Conservation (phyloP, 2,797 vertebrate genomes). For the Morus bassanus region DNA sequence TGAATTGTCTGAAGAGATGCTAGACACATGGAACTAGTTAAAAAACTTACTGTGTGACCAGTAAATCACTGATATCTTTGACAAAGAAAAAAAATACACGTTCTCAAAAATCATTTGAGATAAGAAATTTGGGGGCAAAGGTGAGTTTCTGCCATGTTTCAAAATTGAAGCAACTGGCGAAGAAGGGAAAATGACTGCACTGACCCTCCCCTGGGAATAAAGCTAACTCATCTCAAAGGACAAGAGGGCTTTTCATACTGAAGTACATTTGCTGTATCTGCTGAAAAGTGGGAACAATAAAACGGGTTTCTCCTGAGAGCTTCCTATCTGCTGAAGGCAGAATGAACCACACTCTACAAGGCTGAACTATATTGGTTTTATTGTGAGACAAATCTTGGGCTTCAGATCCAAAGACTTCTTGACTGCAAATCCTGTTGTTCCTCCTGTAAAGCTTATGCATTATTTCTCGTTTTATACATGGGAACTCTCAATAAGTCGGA, state of each 20-base stretch:
- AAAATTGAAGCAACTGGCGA: conserved; percentile 38
- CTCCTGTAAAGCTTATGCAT: background rate
- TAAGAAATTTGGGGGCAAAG: conserved; percentile 12
- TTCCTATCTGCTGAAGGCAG: background rate
- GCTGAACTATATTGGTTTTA: background rate
- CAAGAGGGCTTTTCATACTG: conserved; percentile 9
- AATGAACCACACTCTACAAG: background rate
- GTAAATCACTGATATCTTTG: conserved; percentile 31
- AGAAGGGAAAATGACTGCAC: background rate
- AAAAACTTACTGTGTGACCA: background rate
- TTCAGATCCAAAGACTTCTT: background rate
- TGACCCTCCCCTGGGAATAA: conserved; percentile 23
- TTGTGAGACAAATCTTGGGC: background rate
- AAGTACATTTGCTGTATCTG: background rate
- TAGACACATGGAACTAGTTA: background rate
- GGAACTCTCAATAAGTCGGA: background rate
- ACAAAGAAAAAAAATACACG: conserved; percentile 27
- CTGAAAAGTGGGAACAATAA: conserved; percentile 31
- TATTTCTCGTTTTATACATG: background rate
- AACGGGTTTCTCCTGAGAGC: background rate
- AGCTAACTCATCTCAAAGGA: conserved; percentile 17
- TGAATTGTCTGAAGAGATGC: background rate
- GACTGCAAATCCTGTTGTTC: background rate
- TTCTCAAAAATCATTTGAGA: conserved; percentile 28
- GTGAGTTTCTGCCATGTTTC: conserved; percentile 12